These are phyloP conservation scores for Dipus sagitta DNA, from an alignment of 2,797 vertebrate species.

Conservation along the genomic window DNA sequence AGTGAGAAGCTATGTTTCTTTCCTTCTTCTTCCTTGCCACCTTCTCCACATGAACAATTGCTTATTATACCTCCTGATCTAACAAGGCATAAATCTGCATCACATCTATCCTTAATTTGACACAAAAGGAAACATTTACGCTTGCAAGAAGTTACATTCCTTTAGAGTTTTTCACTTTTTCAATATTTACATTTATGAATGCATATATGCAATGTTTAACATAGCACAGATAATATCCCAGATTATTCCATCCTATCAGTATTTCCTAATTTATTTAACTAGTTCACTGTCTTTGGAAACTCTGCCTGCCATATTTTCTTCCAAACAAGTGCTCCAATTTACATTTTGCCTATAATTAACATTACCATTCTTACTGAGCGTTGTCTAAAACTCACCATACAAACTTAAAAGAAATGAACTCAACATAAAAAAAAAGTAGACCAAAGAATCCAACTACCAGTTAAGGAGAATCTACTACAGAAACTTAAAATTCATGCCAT, in stretches of 20 bases:
- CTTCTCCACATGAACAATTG: constrained; percentile 65
- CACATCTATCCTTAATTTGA: constrained; percentile 74
- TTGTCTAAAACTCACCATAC: constrained; percentile 53
- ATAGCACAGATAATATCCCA: constrained; percentile 23
- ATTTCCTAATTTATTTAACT: constrained; percentile 16
- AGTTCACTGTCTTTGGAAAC: constrained; percentile 47
- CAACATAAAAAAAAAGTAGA: constrained; percentile 41
- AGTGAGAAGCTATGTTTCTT: constrained; percentile 6
- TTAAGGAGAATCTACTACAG: constrained; percentile 19
- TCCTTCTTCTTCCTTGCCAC: not conserved
- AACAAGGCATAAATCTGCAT: constrained; percentile 77
- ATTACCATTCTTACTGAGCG: constrained; percentile 21
- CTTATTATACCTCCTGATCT: constrained; percentile 76
- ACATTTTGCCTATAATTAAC: constrained; percentile 11
- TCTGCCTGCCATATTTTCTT: constrained; percentile 54
- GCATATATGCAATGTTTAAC: constrained; percentile 24
- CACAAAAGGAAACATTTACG: constrained; percentile 58
- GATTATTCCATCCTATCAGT: constrained; percentile 11
- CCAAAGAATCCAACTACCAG: constrained; percentile 26
- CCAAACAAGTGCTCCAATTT: constrained; percentile 61
- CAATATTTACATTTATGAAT: constrained; percentile 26
- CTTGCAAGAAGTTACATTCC: constrained; percentile 59
- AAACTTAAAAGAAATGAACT: not conserved
- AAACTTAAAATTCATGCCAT: not conserved
- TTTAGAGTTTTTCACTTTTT: constrained; percentile 58